Conservation (phyloP, 1,140 invertebrate genomes). For the Liolophura sinensis region DNA sequence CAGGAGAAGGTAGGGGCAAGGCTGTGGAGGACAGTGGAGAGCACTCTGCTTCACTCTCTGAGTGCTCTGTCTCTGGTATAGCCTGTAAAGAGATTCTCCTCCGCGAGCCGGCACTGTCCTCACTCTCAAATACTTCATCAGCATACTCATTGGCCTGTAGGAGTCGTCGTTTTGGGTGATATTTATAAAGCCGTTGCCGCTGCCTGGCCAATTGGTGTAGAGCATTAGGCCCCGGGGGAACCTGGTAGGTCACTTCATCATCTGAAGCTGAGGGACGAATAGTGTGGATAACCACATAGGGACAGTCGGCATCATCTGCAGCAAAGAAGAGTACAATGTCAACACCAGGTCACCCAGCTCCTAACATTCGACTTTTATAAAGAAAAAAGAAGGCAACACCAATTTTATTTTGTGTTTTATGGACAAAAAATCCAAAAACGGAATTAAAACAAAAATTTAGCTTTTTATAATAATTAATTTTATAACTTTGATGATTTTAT, state of each 20-base stretch:
- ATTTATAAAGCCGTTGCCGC: constrained; percentile 13
- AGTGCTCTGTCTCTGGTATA: constrained; percentile 27
- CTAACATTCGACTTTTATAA: too few species aligned
- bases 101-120: constrained; percentile 32
- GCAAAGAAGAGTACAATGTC: neutral
- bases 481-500: too few species aligned
- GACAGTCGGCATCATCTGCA: constrained; percentile 33
- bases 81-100: constrained; percentile 22
- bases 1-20: too few species aligned
- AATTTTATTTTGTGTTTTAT: too few species aligned
- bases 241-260: constrained; percentile 2
- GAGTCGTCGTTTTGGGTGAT: constrained; percentile 35
- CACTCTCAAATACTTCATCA: constrained; percentile 47
- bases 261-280: constrained; percentile 9
- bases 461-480: too few species aligned
- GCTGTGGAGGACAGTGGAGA: too few species aligned
- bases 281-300: constrained; percentile 34
- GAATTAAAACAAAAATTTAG: too few species aligned
- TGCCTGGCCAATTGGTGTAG: constrained; percentile 3
- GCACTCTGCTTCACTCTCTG: constrained; percentile 17
- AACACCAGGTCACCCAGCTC: too few species aligned
- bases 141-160: constrained; percentile 34
- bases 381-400: too few species aligned
- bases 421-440: too few species aligned
- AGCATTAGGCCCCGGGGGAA: constrained; percentile 10